A percentile compares a stretch with the other conserved stretches of the same genome.
These are phyloP conservation scores for Willisornis vidua DNA, from an alignment of 2,113 vertebrate genomes.

Conservation along the genomic window DNA sequence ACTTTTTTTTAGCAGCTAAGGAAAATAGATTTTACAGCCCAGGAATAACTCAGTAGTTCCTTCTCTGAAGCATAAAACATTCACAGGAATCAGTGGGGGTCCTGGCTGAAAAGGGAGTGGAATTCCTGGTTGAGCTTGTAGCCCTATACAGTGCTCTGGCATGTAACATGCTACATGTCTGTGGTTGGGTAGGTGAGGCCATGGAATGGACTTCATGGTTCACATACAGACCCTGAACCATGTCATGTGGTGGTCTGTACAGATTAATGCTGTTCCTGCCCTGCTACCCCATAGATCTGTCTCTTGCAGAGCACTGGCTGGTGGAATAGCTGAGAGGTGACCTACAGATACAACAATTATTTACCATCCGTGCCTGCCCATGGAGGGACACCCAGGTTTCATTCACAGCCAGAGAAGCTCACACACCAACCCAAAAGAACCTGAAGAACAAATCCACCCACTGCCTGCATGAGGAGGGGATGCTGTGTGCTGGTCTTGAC, in stretches of 20 bases:
- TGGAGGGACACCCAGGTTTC: background rate
- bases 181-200: accelerated
- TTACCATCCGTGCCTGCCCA: background rate
- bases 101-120: background rate
- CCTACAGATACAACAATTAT: background rate
- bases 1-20: slow-evolving; percentile 16
- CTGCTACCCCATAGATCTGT: background rate
- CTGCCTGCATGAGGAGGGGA: background rate
- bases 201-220: background rate
- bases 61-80: slow-evolving; percentile 25
- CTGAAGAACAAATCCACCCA: background rate
- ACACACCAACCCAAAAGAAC: background rate
- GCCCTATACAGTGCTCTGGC: accelerated
- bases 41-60: slow-evolving; percentile 27
- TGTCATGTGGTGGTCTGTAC: background rate
- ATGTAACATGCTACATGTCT: accelerated
- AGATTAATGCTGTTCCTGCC: background rate
- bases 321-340: background rate
- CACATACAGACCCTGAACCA: background rate
- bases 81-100: slow-evolving; percentile 8
- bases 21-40: slow-evolving; percentile 46
- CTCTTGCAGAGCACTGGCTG: background rate
- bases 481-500: background rate
- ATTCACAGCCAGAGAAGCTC: background rate
- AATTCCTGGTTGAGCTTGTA: background rate